Conservation (phyloP, 2,797 vertebrate genomes). For the Cirrhinus mrigala region DNA sequence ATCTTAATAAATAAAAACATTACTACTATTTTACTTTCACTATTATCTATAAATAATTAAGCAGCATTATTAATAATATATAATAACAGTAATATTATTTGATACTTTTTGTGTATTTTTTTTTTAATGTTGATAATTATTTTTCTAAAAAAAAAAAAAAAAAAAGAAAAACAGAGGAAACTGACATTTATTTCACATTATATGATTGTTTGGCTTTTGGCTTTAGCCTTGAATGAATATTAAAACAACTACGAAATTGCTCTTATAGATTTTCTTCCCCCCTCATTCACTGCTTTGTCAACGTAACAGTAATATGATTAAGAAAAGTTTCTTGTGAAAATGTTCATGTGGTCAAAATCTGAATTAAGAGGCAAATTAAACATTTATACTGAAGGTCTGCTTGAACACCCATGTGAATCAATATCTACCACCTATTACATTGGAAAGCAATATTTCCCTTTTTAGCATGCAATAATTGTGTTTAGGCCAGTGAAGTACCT, state of each 20-base stretch:
- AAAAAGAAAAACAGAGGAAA: not conserved
- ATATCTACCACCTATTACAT: constrained; percentile 82
- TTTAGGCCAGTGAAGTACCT: constrained; percentile 84
- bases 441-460: constrained; percentile 83
- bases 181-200: not conserved
- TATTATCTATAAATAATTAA: not conserved
- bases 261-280: not conserved
- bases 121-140: not conserved
- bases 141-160: no score
- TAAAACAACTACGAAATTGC: not conserved
- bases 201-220: not conserved
- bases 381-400: constrained; percentile 67
- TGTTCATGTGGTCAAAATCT: constrained; percentile 58
- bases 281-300: not conserved
- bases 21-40: not conserved
- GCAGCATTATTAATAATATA: not conserved
- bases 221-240: not conserved
- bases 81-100: not conserved
- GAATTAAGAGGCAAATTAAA: constrained; percentile 66
- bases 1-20: not conserved
- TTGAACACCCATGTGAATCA: constrained; percentile 76
- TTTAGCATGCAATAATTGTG: constrained; percentile 82
- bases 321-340: constrained; percentile 29
- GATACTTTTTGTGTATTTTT: not conserved
- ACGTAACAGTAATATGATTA: not conserved